Conservation (phyloP, 2,888 invertebrate genomes). For the Eupeodes latifasciatus region DNA sequence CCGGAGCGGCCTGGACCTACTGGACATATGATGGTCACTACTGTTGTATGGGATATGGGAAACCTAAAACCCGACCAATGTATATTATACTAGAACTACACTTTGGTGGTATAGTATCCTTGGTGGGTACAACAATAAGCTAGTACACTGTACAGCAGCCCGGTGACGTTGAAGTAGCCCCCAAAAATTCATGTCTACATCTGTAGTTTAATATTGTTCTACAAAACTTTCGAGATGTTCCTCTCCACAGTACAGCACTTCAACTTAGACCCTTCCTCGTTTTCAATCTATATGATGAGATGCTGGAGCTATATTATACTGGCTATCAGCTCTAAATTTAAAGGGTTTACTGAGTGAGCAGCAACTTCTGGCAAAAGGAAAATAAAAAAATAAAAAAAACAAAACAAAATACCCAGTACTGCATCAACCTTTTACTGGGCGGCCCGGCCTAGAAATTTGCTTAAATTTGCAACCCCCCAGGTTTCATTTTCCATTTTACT, state of each 20-base stretch:
- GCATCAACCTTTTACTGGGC: constrained; percentile 51
- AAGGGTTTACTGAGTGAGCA: constrained; percentile 59
- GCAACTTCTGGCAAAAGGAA: constrained; percentile 44
- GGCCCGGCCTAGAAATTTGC: constrained; percentile 70
- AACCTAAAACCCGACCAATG: constrained; percentile 37
- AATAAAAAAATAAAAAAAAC: constrained; percentile 3
- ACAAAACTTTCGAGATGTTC: constrained; percentile 74
- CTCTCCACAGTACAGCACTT: constrained; percentile 44
- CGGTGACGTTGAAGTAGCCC: constrained; percentile 65
- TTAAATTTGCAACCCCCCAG: constrained; percentile 43
- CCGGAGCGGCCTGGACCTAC: background rate
- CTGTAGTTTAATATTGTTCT: constrained; percentile 77
- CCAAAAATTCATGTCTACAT: constrained; percentile 77
- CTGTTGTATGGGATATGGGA: constrained; percentile 1
- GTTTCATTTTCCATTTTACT: constrained; percentile 35
- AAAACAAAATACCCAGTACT: constrained; percentile 35
- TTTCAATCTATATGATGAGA: background rate
- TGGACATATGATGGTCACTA: constrained; percentile 20
- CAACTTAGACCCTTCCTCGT: background rate
- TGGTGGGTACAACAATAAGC: constrained; percentile 67
- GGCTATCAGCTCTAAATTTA: constrained; percentile 52
- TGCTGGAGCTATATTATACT: constrained; percentile 8
- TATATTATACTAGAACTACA: constrained; percentile 8
- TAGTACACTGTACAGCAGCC: constrained; percentile 33
- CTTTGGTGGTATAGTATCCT: constrained; percentile 37